Evolutionary conservation across 2,797 vertebrate species (phyloP).

Genomic region (Orestias chungarensis): DNA sequence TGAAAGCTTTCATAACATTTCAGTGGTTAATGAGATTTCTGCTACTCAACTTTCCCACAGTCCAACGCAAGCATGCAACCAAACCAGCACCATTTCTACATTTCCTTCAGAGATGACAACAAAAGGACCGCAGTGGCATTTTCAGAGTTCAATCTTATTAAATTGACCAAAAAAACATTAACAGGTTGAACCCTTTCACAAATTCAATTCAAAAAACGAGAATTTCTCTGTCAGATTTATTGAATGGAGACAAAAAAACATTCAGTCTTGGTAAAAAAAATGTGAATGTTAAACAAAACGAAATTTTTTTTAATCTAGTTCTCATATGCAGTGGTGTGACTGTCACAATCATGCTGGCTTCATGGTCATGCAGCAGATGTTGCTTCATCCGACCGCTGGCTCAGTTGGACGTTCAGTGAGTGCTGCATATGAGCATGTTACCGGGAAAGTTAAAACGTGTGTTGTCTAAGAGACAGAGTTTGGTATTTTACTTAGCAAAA

Average conservation of each 20-base stretch:
- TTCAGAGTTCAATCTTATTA: neutral
- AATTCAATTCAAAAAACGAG: neutral
- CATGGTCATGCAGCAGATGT: too few relatives aligned
- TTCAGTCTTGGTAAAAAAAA: neutral
- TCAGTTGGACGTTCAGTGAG: neutral
- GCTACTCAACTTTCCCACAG: slow-evolving; percentile 30
- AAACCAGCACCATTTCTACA: neutral
- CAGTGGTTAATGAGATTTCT: slow-evolving; percentile 60
- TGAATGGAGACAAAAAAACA: too few relatives aligned
- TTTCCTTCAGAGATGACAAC: neutral
- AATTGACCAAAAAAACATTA: neutral
- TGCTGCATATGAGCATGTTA: neutral
- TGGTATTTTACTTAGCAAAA: too few relatives aligned
- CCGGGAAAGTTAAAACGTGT: neutral
- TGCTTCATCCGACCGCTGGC: too few relatives aligned
- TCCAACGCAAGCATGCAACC: neutral
- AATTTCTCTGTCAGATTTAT: neutral
- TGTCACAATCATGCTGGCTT: too few relatives aligned
- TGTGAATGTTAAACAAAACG: neutral
- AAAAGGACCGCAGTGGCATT: neutral
- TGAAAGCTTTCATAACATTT: slow-evolving; percentile 42
- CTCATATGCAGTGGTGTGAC: neutral
- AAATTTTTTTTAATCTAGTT: neutral
- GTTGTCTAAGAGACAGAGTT: too few relatives aligned
- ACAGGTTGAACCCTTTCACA: neutral